Evolutionary conservation across 37 sponge, comb jelly and placozoan genomes (phyloP), one percentile per base, ranked within the genome.

Genomic region (Beroe forskalii): DNA sequence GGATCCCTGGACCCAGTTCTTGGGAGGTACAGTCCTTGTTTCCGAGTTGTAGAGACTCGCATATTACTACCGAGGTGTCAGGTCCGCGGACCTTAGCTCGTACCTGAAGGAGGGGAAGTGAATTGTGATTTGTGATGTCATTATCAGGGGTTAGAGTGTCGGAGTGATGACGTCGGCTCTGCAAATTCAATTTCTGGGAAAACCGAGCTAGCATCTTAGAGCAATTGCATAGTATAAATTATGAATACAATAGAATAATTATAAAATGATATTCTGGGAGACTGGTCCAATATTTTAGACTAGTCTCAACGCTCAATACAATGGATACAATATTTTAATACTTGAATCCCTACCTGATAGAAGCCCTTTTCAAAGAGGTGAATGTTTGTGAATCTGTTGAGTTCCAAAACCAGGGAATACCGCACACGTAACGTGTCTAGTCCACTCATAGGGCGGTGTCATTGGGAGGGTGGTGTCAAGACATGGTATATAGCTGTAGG

Each of bases 301-400:
- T n/a, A n/a, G n/a, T n/a, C n/a, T n/a, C n/a, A n/a, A n/a, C n/a
- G n/a, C n/a, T n/a, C n/a, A n/a, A n/a, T n/a, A n/a, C n/a, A n/a
- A n/a, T n/a, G n/a, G n/a, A n/a, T n/a, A n/a, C n/a, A n/a, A n/a
- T n/a, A n/a, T n/a, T n/a, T n/a, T n/a, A n/a, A n/a, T n/a, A n/a
- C n/a, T n/a, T n/a, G n/a, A n/a, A n/a, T 64, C 30, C 27, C 3
- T 43, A 80, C 86, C 86, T 80, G 86, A 27, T 80, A 80, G 86
- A 44, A 80, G 37, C 86, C 86, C 55, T 80, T 80, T 25, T 80
- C 86, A 80, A 80, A 80, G 86, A 80, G 86, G 55, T 80, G 86
- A 25, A 80, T 48, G 42, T 80, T 80, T n/a, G 86, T 80, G 48
- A 80, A 80, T 35, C 86, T 32, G 30, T 80, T 80, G 44, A 80